phyloP scores from a whole-genome alignment of 1,140 invertebrate genomes.

The Melanaphis sacchari region DNA sequence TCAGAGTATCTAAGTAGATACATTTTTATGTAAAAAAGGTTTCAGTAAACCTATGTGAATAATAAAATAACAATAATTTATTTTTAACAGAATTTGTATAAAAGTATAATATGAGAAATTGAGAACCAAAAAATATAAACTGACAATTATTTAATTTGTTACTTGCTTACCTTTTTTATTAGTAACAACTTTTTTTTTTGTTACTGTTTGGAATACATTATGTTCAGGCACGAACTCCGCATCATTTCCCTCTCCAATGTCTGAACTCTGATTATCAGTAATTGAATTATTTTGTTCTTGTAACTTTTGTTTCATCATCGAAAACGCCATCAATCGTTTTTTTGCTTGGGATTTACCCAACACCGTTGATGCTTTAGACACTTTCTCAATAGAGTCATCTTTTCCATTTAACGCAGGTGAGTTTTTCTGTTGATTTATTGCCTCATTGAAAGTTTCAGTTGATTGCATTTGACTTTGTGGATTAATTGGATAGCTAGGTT shows the following conservation, averaged over 20 bases:
- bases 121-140: not conserved
- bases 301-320: constrained; percentile 62
- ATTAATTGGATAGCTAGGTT: not conserved
- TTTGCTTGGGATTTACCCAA: constrained; percentile 63
- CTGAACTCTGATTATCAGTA: constrained; percentile 50
- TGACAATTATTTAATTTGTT: not conserved
- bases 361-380: constrained; percentile 36
- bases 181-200: constrained; percentile 37
- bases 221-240: constrained; percentile 18
- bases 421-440: not conserved
- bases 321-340: constrained; percentile 63
- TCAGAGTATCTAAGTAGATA: constrained; percentile 19
- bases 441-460: not conserved
- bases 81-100: not conserved
- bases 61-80: constrained; percentile 13
- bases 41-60: constrained; percentile 44
- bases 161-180: constrained; percentile 36
- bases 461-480: constrained; percentile 19
- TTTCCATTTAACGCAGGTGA: not conserved
- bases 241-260: constrained; percentile 48
- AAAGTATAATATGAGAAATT: not conserved
- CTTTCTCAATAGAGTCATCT: constrained; percentile 38
- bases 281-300: constrained; percentile 55
- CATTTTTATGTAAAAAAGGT: constrained; percentile 3
- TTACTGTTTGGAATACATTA: constrained; percentile 35